A percentile compares a stretch with the other conserved stretches of the same genome.
Evolutionary conservation across 2,888 invertebrate genomes (phyloP).

Genomic region (Dexiosoma caninum): DNA sequence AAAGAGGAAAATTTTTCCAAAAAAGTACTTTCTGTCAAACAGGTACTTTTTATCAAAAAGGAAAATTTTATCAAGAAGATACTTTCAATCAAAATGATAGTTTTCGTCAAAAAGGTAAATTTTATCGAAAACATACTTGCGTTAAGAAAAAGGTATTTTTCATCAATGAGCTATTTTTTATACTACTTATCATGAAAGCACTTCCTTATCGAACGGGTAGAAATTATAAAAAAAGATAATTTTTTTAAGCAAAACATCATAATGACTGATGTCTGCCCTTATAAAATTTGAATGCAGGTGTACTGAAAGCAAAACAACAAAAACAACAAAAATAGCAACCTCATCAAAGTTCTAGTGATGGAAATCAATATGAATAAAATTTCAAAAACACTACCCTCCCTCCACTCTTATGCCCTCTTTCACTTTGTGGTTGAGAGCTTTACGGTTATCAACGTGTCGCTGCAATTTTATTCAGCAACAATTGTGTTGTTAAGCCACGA

Average conservation of each 20-base stretch:
- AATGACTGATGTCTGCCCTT: background rate
- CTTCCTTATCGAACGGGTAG: background rate
- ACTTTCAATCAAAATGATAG: background rate
- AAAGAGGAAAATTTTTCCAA: background rate
- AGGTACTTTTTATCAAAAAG: background rate
- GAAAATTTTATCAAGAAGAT: background rate
- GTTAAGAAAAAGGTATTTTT: background rate
- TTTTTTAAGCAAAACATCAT: background rate
- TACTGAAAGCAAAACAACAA: background rate
- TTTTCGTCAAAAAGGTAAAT: background rate
- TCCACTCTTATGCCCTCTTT: slow-evolving; percentile 37
- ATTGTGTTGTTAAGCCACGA: slow-evolving; percentile 50
- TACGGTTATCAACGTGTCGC: background rate
- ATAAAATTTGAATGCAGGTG: background rate
- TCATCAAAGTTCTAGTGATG: slow-evolving; percentile 52
- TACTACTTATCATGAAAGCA: background rate
- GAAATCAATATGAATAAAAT: slow-evolving; percentile 44
- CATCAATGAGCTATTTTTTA: background rate
- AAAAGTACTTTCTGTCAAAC: background rate
- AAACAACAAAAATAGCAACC: background rate
- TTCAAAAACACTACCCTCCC: background rate
- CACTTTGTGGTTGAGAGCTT: slow-evolving; percentile 29
- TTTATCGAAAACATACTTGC: background rate
- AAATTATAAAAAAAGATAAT: background rate
- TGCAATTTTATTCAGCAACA: slow-evolving; percentile 22